These are phyloP conservation scores for Drosophila micromelanica DNA, from an alignment of 1,140 invertebrate species.

Conservation along the genomic window DNA sequence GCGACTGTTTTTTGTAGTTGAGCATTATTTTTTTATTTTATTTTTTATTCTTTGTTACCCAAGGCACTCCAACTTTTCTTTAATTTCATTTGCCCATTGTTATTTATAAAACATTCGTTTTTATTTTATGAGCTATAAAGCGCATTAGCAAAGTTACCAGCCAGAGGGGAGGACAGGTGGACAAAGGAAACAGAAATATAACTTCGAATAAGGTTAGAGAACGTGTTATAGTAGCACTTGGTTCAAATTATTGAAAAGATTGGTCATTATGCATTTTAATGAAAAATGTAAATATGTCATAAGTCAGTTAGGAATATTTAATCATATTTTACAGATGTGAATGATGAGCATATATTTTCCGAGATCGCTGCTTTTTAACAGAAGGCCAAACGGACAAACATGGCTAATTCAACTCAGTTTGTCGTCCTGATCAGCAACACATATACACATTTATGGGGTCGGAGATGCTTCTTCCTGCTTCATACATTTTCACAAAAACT, in stretches of 20 bases:
- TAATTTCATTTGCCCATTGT: constrained; percentile 72
- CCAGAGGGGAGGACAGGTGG: constrained; percentile 7
- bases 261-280: constrained; percentile 5
- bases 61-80: constrained; percentile 38
- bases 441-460: too few species aligned
- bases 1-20: constrained; percentile 35
- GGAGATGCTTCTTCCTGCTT: too few species aligned
- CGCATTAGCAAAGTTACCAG: constrained; percentile 30
- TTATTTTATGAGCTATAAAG: constrained; percentile 67
- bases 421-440: too few species aligned
- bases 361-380: too few species aligned
- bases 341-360: too few species aligned
- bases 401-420: too few species aligned
- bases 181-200: constrained; percentile 14
- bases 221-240: constrained; percentile 18
- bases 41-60: constrained; percentile 6
- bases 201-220: constrained; percentile 4
- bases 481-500: too few species aligned
- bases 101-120: constrained; percentile 80
- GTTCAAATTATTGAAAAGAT: constrained; percentile 23
- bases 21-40: constrained; percentile 36
- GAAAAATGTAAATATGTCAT: neutral
- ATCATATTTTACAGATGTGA: too few species aligned
- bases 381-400: too few species aligned
- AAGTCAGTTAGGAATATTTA: too few species aligned